Conservation (phyloP, 2,888 invertebrate genomes). For the Lasius platythorax region DNA sequence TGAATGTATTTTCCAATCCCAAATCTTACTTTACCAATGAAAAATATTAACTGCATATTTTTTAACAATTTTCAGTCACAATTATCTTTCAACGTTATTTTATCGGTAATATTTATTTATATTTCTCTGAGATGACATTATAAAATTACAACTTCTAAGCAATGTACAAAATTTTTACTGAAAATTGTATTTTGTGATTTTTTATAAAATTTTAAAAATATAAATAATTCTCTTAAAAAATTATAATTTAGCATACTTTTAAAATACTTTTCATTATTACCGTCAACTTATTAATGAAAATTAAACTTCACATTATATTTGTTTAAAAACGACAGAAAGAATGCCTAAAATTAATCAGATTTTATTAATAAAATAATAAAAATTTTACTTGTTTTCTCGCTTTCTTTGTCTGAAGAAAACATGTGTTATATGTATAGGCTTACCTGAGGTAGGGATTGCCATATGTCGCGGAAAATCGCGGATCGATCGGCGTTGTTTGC, state of each 20-base stretch:
- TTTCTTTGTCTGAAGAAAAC: neutral
- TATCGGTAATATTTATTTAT: too few species aligned
- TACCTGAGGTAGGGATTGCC: slow-evolving; percentile 95
- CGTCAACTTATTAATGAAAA: too few species aligned
- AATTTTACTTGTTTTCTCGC: neutral
- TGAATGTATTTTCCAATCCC: neutral
- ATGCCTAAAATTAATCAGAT: neutral
- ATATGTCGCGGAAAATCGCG: slow-evolving; percentile 95
- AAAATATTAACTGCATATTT: neutral
- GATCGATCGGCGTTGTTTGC: slow-evolving; percentile 89
- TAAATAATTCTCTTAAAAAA: neutral
- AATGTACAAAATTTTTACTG: too few species aligned
- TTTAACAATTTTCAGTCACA: too few species aligned
- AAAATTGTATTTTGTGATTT: neutral
- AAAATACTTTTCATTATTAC: too few species aligned
- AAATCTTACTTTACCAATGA: neutral
- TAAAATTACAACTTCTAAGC: neutral
- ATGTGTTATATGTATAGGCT: slow-evolving; percentile 72
- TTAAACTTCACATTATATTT: too few species aligned
- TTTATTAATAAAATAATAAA: neutral
- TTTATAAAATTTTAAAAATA: neutral
- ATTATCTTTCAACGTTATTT: too few species aligned
- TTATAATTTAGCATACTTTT: neutral
- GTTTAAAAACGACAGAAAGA: too few species aligned
- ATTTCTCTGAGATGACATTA: neutral